Conservation (phyloP, 2,797 vertebrate species). For the Uromys caudimaculatus region DNA sequence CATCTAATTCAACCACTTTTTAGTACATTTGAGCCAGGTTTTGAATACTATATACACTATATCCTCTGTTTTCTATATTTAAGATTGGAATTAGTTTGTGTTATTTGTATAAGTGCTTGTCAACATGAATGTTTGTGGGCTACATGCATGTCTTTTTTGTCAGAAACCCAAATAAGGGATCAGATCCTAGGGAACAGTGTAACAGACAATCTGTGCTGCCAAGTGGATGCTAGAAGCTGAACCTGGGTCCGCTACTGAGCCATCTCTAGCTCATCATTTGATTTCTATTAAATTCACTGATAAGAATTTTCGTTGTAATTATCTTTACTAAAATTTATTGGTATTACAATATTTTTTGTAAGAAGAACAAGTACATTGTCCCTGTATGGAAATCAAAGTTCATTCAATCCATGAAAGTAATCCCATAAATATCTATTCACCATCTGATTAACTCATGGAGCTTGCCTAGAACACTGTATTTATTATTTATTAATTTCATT, state of each 20-base stretch:
- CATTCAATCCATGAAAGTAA: background rate
- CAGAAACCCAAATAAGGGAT: background rate
- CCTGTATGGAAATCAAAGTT: background rate
- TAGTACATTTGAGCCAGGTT: background rate
- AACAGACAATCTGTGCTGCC: background rate
- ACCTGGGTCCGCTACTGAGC: too few species aligned
- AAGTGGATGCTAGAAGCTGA: background rate
- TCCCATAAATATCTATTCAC: slow-evolving; percentile 16
- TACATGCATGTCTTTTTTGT: background rate
- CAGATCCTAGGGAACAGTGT: background rate
- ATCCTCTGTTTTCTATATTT: background rate
- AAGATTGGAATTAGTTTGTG: background rate
- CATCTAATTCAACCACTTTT: background rate
- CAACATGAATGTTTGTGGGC: background rate
- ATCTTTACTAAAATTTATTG: background rate
- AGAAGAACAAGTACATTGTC: background rate
- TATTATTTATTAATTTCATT: slow-evolving; percentile 59
- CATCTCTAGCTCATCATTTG: background rate
- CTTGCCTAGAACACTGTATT: slow-evolving; percentile 24
- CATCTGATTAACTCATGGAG: slow-evolving; percentile 8
- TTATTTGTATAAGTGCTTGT: background rate
- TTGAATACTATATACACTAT: background rate
- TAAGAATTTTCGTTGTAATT: background rate
- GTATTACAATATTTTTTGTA: background rate
- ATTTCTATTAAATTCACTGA: background rate